These are phyloP conservation scores for Heterotis niloticus DNA, from an alignment of 2,113 vertebrate genomes.

Conservation along the genomic window DNA sequence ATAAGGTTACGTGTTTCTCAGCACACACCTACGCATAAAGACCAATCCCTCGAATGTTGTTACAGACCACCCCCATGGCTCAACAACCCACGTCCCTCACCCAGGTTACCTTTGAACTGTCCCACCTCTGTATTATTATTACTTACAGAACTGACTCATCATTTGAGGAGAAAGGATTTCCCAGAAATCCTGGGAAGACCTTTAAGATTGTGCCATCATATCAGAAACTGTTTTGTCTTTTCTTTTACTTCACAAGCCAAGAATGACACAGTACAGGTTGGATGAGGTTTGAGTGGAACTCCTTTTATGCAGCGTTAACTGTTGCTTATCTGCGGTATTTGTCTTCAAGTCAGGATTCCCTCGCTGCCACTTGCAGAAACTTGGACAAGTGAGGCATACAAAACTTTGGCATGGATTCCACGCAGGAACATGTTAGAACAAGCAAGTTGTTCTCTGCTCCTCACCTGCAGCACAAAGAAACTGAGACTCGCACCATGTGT, in stretches of 20 bases:
- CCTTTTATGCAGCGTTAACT: background rate
- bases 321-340: background rate
- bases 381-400: background rate
- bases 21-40: background rate
- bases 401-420: too few species aligned
- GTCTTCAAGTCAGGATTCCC: background rate
- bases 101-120: background rate
- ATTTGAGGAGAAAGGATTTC: background rate
- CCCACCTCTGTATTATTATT: background rate
- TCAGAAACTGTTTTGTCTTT: background rate
- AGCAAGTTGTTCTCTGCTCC: too few species aligned
- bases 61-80: too few species aligned
- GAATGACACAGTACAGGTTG: conserved; percentile 2
- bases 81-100: background rate
- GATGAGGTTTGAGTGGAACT: background rate
- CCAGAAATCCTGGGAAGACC: background rate
- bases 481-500: background rate
- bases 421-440: too few species aligned
- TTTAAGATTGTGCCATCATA: background rate
- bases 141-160: background rate
- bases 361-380: background rate
- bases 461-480: background rate
- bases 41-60: background rate
- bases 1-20: background rate
- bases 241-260: background rate